Conservation (phyloP, 2,113 vertebrate species). For the Cyanoliseus patagonus region DNA sequence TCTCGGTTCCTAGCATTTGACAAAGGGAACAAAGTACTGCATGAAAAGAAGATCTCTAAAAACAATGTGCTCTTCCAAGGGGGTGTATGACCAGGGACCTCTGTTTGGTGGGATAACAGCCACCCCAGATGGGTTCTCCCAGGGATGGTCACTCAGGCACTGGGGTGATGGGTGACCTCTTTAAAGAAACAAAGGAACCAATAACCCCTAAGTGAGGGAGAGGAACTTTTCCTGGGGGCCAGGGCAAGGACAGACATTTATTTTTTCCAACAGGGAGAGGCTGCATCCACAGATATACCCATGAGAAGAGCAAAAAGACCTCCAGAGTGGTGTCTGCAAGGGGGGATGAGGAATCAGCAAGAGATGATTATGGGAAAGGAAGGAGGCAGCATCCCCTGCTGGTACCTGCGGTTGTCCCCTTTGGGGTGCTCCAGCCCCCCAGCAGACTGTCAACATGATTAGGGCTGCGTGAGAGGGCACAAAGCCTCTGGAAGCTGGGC, state of each 20-base stretch:
- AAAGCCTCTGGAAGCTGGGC: background rate
- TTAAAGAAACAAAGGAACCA: background rate
- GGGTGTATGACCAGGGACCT: background rate
- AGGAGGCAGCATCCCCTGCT: background rate
- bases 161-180: background rate
- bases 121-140: background rate
- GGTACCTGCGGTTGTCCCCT: background rate
- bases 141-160: background rate
- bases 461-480: background rate
- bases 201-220: background rate
- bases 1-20: conserved; percentile 5
- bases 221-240: background rate
- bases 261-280: background rate
- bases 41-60: background rate
- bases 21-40: background rate
- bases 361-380: background rate
- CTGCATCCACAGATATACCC: background rate
- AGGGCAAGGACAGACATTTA: background rate
- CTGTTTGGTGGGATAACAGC: background rate
- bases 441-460: rapidly evolving
- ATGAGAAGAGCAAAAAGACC: background rate
- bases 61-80: background rate
- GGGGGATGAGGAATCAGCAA: background rate
- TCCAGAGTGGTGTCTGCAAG: rapidly evolving
- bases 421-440: background rate